Evolutionary conservation across 1,140 invertebrate species (phyloP).

Genomic region (Babylonia areolata): DNA sequence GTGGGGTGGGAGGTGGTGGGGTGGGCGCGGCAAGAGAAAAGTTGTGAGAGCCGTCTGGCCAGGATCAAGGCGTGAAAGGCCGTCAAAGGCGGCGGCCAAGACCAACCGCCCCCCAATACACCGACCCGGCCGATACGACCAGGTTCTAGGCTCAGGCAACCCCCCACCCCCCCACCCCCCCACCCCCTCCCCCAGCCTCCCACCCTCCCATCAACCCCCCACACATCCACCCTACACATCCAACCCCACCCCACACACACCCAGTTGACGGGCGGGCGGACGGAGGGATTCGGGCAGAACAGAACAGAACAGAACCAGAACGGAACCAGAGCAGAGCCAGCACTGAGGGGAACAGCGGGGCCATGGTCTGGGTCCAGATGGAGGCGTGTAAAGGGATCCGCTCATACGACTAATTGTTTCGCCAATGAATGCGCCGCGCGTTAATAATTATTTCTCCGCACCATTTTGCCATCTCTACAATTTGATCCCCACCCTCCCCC

Average conservation of each 20-base stretch:
- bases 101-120: neutral
- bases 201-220: neutral
- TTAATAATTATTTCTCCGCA: conserved; percentile 22
- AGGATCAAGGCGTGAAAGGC: neutral
- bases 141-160: too few relatives aligned
- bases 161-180: neutral
- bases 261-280: too few relatives aligned
- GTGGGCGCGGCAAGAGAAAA: too few relatives aligned
- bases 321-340: neutral
- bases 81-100: neutral
- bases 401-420: conserved; percentile 27
- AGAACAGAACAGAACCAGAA: too few relatives aligned
- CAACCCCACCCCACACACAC: too few relatives aligned
- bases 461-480: conserved; percentile 18
- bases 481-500: too few relatives aligned
- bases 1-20: neutral
- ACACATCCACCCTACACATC: neutral
- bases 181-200: neutral
- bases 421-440: conserved; percentile 17
- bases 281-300: too few relatives aligned
- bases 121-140: neutral
- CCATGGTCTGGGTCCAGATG: conserved; percentile 1
- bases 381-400: conserved; percentile 18
- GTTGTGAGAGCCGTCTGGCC: conserved; percentile 8
- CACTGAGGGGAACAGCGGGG: neutral